A percentile compares a stretch with the other conserved stretches of the same genome.
Evolutionary conservation across 2,888 invertebrate genomes (phyloP).

Genomic region (Yponomeuta evonymella): DNA sequence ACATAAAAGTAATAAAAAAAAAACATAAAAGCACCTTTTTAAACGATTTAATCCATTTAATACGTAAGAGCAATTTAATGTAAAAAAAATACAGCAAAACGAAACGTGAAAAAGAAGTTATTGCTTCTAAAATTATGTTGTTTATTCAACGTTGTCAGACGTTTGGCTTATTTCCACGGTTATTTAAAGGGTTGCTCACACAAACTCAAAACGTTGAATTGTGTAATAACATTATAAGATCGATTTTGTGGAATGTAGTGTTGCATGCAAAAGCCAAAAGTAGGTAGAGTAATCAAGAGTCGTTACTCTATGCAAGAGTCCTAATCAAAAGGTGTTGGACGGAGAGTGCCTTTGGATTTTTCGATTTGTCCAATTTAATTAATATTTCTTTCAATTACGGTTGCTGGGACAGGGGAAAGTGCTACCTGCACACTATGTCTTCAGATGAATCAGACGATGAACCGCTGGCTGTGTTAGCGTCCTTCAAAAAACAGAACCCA

Average conservation of each 20-base stretch:
- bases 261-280: too few species aligned
- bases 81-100: background rate
- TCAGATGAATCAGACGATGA: conserved; percentile 68
- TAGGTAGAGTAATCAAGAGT: too few species aligned
- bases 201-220: too few species aligned
- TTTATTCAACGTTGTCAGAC: background rate
- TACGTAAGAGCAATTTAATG: background rate
- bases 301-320: too few species aligned
- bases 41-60: background rate
- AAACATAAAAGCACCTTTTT: background rate
- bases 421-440: conserved; percentile 28
- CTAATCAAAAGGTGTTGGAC: too few species aligned
- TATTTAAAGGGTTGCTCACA: too few species aligned
- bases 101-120: background rate
- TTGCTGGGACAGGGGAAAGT: background rate
- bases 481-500: conserved; percentile 44
- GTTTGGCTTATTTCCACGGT: background rate
- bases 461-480: conserved; percentile 57
- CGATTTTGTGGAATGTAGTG: too few species aligned
- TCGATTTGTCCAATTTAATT: background rate
- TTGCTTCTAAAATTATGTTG: background rate
- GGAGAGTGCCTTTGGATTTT: background rate
- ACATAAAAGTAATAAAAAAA: background rate
- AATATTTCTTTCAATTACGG: background rate
- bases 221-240: too few species aligned